phyloP scores from a whole-genome alignment of 1,140 invertebrate species.

The Thrips palmi region DNA sequence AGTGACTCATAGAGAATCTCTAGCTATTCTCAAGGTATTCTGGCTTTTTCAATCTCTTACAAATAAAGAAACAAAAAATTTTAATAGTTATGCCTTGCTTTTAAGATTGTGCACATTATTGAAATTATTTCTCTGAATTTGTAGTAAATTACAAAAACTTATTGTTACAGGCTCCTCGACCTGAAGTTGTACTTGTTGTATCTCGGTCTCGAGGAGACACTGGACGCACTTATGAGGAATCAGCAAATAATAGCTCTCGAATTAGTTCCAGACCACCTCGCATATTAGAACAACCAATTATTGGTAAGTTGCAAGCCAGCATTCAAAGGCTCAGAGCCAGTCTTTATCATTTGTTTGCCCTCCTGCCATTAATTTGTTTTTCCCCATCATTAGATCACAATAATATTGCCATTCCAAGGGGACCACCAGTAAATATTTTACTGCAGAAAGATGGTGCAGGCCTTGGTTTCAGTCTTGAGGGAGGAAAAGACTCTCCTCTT shows the following conservation, averaged over 20 bases:
- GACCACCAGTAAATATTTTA: constrained; percentile 31
- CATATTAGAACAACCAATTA: constrained; percentile 20
- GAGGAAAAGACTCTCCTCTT: constrained; percentile 70
- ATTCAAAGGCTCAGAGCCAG: not conserved
- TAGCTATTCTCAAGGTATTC: constrained; percentile 62
- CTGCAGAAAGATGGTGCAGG: constrained; percentile 74
- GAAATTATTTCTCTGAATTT: constrained; percentile 5
- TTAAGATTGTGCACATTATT: not conserved
- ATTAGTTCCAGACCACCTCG: constrained; percentile 19
- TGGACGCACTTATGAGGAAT: constrained; percentile 11
- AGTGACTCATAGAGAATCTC: constrained; percentile 65
- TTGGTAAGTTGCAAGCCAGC: not conserved
- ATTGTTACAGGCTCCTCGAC: constrained; percentile 33
- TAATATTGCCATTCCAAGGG: constrained; percentile 12
- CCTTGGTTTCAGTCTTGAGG: constrained; percentile 81
- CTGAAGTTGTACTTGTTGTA: constrained; percentile 47
- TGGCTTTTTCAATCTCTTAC: constrained; percentile 4
- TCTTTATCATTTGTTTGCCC: not conserved
- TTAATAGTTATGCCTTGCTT: not conserved
- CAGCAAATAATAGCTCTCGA: constrained; percentile 8
- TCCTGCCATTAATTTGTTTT: not conserved
- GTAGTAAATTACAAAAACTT: not conserved
- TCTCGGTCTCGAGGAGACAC: constrained; percentile 26
- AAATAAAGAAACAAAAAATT: not conserved
- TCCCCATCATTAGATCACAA: not conserved